Percentiles rank a stretch among this genome's conserved stretches.
Evolutionary conservation across 2,797 vertebrate species (phyloP).

Genomic region (Intellagama lesueurii): DNA sequence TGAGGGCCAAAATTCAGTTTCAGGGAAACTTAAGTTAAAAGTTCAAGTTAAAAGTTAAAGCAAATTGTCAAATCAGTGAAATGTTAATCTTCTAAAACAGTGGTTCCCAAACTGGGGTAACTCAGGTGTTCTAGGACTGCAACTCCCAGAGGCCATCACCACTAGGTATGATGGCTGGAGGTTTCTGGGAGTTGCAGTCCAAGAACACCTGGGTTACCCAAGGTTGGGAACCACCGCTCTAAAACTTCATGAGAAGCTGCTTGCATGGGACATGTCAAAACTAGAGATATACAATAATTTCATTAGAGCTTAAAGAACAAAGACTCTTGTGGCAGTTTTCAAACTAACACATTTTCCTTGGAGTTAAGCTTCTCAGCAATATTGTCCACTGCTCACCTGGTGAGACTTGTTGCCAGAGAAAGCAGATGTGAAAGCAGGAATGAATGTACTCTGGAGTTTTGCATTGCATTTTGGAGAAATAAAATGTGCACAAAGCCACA

Average conservation of each 20-base stretch:
- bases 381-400: not conserved
- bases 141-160: no score
- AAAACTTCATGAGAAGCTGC: not conserved
- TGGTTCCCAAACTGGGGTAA: no score
- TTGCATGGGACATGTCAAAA: not conserved
- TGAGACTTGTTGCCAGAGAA: not conserved
- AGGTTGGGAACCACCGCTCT: no score
- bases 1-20: no score
- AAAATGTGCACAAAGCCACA: not conserved
- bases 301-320: not conserved
- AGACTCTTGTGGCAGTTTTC: no score
- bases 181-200: no score
- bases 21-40: no score
- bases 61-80: not conserved
- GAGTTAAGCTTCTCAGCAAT: not conserved
- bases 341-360: no score
- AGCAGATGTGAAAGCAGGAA: not conserved
- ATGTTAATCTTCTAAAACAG: not conserved
- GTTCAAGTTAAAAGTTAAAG: not conserved
- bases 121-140: no score
- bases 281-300: not conserved
- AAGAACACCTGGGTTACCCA: no score
- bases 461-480: not conserved
- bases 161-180: no score
- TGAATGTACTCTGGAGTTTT: not conserved